A percentile compares a stretch with the other conserved stretches of the same genome.
Conservation (phyloP, 2,797 vertebrate genomes). For the Anguilla obscura region DNA sequence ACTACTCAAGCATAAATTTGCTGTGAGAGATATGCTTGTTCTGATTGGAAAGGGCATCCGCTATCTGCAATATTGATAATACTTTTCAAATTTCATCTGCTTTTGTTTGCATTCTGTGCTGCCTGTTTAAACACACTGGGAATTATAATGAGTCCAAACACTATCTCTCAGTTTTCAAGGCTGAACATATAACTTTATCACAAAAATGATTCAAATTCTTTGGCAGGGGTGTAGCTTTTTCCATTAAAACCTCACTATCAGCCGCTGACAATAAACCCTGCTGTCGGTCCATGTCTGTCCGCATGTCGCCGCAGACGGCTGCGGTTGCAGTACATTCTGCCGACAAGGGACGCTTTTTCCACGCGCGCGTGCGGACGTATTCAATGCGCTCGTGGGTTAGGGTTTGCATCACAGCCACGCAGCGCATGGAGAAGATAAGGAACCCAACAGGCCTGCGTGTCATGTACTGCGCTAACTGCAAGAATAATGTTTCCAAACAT, state of each 20-base stretch:
- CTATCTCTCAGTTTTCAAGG: conserved; percentile 98
- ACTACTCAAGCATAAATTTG: conserved; percentile 99
- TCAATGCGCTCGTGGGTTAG: not conserved
- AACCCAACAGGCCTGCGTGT: conserved; percentile 9
- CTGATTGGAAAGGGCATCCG: conserved; percentile 99
- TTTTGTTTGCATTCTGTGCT: conserved; percentile 99
- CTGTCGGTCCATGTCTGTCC: conserved; percentile 86
- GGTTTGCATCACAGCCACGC: conserved; percentile 16
- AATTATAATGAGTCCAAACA: conserved; percentile 99
- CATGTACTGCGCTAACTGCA: not conserved
- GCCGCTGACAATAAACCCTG: conserved; percentile 90
- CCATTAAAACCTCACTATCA: conserved; percentile 98
- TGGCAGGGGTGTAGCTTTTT: conserved; percentile 97
- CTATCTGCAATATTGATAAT: conserved; percentile 99
- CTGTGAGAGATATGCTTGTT: conserved; percentile 97
- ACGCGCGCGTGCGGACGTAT: not conserved
- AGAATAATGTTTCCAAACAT: conserved; percentile 12
- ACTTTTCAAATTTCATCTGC: conserved; percentile 99
- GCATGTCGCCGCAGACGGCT: conserved; percentile 83
- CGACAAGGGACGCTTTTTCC: not conserved
- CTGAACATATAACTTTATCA: conserved; percentile 99
- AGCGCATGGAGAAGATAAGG: conserved; percentile 23
- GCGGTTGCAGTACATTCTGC: conserved; percentile 47
- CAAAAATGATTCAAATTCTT: conserved; percentile 99
- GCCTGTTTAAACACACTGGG: conserved; percentile 99